These are phyloP conservation scores for Carterocephalus palaemon DNA, from an alignment of 2,888 invertebrate species.

Conservation along the genomic window DNA sequence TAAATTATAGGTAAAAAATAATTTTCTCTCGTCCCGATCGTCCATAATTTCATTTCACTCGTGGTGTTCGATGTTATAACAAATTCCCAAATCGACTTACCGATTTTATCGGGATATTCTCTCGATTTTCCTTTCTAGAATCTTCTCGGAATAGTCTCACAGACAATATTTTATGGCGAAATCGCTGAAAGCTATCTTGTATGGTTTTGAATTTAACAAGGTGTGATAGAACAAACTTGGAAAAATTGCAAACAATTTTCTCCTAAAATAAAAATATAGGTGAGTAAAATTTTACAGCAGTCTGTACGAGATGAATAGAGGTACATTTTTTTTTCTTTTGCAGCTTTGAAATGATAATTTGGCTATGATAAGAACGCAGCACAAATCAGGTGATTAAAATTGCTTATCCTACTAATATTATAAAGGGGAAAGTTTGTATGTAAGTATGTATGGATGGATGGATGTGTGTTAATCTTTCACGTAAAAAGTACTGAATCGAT, in stretches of 20 bases:
- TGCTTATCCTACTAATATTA: no score
- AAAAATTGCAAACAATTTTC: conserved; percentile 1
- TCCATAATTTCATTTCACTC: conserved; percentile 14
- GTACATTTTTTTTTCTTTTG: no score
- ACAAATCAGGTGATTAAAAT: no score
- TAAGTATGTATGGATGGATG: no score
- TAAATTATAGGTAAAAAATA: no score
- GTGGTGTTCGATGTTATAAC: conserved; percentile 13
- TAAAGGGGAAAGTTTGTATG: no score
- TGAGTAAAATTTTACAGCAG: neutral
- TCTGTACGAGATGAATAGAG: no score
- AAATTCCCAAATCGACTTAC: conserved; percentile 21
- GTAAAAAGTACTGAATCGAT: no score
- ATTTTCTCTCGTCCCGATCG: no score
- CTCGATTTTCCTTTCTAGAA: conserved; percentile 16
- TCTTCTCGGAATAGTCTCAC: conserved; percentile 18
- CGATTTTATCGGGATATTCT: conserved; percentile 18
- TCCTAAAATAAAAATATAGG: conserved; percentile 3
- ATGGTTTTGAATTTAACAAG: conserved; percentile 21
- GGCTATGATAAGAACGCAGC: no score
- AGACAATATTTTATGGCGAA: conserved; percentile 22
- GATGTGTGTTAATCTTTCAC: no score
- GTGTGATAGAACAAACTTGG: conserved; percentile 15
- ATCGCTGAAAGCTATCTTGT: conserved; percentile 19
- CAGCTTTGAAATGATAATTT: no score